Evolutionary conservation across 2,888 invertebrate genomes (phyloP), one percentile per base, ranked within the genome.

Genomic region (Thera britannica): DNA sequence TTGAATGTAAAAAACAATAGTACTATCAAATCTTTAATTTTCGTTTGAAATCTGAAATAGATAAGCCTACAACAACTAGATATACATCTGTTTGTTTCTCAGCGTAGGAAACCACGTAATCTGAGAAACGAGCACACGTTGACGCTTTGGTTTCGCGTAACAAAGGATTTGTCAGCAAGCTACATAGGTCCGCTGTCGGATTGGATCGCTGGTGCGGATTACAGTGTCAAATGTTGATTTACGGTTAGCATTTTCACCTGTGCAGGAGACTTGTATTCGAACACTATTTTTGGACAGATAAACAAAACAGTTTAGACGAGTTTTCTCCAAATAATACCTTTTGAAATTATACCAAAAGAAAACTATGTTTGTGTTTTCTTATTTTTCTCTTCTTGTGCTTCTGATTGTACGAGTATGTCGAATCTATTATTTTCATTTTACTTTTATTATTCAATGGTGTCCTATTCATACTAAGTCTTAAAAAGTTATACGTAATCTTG

Each of bases 121-220:
- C 82, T 81, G 71, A 78, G 77, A 75, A 73, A 73, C 81, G 76
- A 81, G 81, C 83, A 81, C 64, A 70, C 66, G 71, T 71, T 70
- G 65, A 77, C 82, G 77, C 76, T 72, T 62, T 55, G 61, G 69
- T 75, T 77, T 76, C 74, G 65, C 65, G 72, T 75, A 75, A 77
- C 79, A 77, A 77, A 78, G 84, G 81, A 81, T 84, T 84, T 84
- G 83, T 80, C 79, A 77, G 71, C 74, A 76, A 71, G 75, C 71
- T 75, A 70, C 58, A 67, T 36, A 9, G 66, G 72, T 56, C 69
- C 60, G 52, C 64, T 70, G 64, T 58, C 52, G 46, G 64, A 58
- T 68, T 35, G 66, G 52, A 51, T 58, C 34, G 8, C 65, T 54
- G 55, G 64, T 65, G 68, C 58, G 48, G 58, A 65, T 58, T 65